Base-by-base conservation (phyloP, 2,113 vertebrate genomes). In the Aplodontia rufa region DNA sequence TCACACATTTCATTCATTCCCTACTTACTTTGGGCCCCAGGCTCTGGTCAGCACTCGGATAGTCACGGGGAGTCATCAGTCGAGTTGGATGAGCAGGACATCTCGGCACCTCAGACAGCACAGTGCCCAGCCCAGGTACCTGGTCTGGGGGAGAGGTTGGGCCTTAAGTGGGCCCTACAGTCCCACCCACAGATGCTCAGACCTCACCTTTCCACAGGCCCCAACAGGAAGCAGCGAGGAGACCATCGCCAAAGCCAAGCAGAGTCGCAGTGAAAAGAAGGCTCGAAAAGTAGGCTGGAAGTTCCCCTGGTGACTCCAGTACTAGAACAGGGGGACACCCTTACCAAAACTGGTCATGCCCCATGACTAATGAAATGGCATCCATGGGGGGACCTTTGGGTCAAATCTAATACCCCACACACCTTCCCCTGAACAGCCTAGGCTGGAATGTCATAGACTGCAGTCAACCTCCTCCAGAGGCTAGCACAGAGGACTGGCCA, bases 261-360 rank as follows among this genome's bases (percentile, higher is more conserved):
- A 99, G 98, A 99, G 99, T 95, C 99, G 99, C 89, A 99, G 99
- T 49, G 99, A 99, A 98, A 99, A 99, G 98, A 99, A 99, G 78
- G 99, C 99, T 40, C 98, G 99, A 12, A 99, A 99, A 99, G 99
- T 99, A 76, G 95, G 98, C 55, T 32, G 53, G 40, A n/a, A 47
- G 5, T 35, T 8, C 45, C 58, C 66, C 7, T 0, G 1, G 58
- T 64, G 28, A 24, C 20, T 45, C 66, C 16, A 12, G n/a, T 30
- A 30, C 51, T 10, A 45, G 58, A 55, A 47, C 8, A 16, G 24
- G 71, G 79, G 24, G 35, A 26, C 12, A 3, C 28, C 64, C 47
- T 47, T 37, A 47, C 3, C 10, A 40, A 81, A 5, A 26, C 47
- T 26, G 30, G 10, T 12, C 24, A 76, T 12, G 32, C 51, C 37